Conservation (phyloP, 2,888 invertebrate genomes). For the Meta bourneti region DNA sequence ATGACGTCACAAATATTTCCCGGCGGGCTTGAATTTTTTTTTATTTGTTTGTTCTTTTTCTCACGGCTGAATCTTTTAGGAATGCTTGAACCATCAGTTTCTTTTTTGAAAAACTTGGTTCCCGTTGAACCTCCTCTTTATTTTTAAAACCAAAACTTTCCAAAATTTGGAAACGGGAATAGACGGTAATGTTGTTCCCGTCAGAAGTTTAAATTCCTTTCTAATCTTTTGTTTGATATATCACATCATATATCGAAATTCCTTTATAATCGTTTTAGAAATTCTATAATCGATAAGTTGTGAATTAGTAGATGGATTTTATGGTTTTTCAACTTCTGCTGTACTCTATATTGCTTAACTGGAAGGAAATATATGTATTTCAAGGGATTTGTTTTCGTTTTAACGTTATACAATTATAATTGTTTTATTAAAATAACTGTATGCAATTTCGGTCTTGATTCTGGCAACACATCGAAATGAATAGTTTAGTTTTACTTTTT, state of each 20-base stretch:
- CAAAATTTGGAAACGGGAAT: too few species aligned
- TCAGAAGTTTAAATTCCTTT: slow-evolving; percentile 32
- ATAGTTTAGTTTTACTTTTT: too few species aligned
- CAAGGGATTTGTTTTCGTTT: not conserved
- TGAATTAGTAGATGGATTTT: not conserved
- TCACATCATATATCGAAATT: slow-evolving; percentile 38
- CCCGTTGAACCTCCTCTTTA: too few species aligned
- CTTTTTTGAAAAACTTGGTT: too few species aligned
- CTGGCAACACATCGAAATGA: not conserved
- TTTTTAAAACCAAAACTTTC: too few species aligned
- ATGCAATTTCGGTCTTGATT: too few species aligned
- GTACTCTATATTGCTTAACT: not conserved
- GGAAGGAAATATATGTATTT: not conserved
- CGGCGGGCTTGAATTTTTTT: slow-evolving; percentile 73
- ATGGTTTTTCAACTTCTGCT: not conserved
- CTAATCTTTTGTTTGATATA: slow-evolving; percentile 51
- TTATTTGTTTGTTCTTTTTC: slow-evolving; percentile 25
- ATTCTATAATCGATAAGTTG: not conserved
- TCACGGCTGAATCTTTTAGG: not conserved
- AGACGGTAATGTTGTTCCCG: not conserved
- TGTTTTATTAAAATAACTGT: not conserved
- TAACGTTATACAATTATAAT: not conserved
- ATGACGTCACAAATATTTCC: slow-evolving; percentile 76
- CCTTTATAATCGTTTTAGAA: slow-evolving; percentile 22
- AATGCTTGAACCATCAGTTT: not conserved